Evolutionary conservation across 1,140 invertebrate genomes (phyloP), one percentile per base, ranked within the genome.

Genomic region (Zaprionus nigranus): DNA sequence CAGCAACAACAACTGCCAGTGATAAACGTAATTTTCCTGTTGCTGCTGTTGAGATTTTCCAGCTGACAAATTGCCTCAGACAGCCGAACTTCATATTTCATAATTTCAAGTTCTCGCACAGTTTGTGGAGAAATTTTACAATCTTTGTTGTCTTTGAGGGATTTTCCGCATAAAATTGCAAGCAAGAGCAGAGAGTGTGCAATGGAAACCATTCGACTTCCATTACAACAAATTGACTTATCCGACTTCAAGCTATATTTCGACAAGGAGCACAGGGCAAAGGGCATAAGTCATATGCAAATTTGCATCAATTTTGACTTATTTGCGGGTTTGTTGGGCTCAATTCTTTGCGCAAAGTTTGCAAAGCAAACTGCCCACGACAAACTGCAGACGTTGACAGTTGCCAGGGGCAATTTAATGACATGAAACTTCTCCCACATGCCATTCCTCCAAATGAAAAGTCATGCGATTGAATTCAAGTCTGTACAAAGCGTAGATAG

Each of bases 221-320:
- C 54, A 46, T 38, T 20, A 64, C 71, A 60, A 74, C 63, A 70
- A 84, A 85, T 85, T n/a, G n/a, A n/a, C n/a, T 82, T 80, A 66
- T 78, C 78, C 64, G 46, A 56, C 77, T 43, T 38, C 17, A 59
- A 59, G 80, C 80, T 51, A 70, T 70, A 51, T 72, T 73, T 79
- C 40, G 2, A 20, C n/a, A 46, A 9, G n/a, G n/a, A 17, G 15
- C n/a, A 3, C 30, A 40, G 73, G 62, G 67, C 49, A 67, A 62
- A 69, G 59, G 46, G 46, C 46, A 12, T 22, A 51, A 11, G 46
- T 17, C 63, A 69, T 80, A 87, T 80, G 66, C 73, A 82, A 87
- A 79, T 75, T 87, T 73, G 57, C 62, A 75, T 66, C 62, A 74
- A 82, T 79, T 86, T 79, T 58, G 59, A 67, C 76, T 82, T 86